Conservation (phyloP, 1,140 invertebrate species). For the Panagrolaimus sp. region DNA sequence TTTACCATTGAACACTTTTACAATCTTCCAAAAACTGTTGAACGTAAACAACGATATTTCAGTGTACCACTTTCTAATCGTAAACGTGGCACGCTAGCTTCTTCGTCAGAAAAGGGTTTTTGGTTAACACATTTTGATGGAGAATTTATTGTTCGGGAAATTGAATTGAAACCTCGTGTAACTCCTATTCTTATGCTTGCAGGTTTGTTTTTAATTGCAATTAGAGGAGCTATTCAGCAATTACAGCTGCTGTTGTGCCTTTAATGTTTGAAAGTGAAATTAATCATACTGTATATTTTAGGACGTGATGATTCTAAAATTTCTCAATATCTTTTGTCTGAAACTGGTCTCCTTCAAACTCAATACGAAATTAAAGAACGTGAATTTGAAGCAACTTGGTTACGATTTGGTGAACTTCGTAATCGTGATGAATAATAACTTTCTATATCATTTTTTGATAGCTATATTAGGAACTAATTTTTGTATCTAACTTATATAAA, state of each 20-base stretch:
- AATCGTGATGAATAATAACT: too few relatives aligned
- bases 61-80: background rate
- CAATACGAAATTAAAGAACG: background rate
- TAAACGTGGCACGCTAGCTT: background rate
- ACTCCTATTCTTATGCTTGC: background rate
- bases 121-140: too few relatives aligned
- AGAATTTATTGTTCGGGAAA: conserved; percentile 2
- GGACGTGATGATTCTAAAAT: background rate
- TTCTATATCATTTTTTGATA: too few relatives aligned
- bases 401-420: background rate
- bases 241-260: too few relatives aligned
- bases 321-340: background rate
- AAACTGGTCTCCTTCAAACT: background rate
- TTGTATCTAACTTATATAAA: too few relatives aligned
- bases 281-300: background rate
- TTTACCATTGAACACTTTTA: background rate
- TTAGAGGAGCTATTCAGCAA: too few relatives aligned
- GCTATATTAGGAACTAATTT: too few relatives aligned
- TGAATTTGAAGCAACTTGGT: background rate
- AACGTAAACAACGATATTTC: background rate
- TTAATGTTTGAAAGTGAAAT: too few relatives aligned
- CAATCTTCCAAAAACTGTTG: background rate
- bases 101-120: too few relatives aligned
- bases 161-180: background rate
- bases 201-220: background rate